Percentiles rank a stretch among this genome's conserved stretches.
These are phyloP conservation scores for Hylomyscus alleni DNA, from an alignment of 2,797 vertebrate genomes.

Conservation along the genomic window DNA sequence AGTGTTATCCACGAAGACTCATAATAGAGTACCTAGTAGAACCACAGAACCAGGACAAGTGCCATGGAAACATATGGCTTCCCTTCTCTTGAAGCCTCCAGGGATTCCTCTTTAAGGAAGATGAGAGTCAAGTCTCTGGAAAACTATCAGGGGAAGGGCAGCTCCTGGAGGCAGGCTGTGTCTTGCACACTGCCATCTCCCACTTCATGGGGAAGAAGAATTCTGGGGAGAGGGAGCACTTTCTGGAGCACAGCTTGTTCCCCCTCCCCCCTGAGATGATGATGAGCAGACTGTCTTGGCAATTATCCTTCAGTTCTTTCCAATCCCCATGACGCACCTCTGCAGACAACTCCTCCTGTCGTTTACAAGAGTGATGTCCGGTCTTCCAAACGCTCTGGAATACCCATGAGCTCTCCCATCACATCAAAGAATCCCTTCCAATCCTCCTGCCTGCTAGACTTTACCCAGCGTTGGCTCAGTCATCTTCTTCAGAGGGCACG, in stretches of 20 bases:
- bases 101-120: constrained; percentile 13
- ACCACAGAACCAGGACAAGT: constrained; percentile 55
- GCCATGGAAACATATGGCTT: not conserved
- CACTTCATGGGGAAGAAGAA: not conserved
- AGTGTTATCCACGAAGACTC: constrained; percentile 35
- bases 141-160: not conserved
- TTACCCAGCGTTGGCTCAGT: not conserved
- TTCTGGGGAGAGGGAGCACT: not conserved
- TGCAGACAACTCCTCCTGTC: not conserved
- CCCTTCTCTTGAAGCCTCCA: not conserved
- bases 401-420: not conserved
- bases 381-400: not conserved
- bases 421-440: not conserved
- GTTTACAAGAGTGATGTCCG: not conserved
- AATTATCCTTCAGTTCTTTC: not conserved
- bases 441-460: not conserved
- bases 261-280: not conserved
- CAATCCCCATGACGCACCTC: not conserved
- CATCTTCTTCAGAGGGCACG: not conserved
- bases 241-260: not conserved
- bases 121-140: not conserved
- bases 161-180: not conserved
- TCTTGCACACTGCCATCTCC: not conserved
- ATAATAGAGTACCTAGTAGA: not conserved
- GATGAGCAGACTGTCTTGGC: not conserved